Percentiles rank a stretch among this genome's conserved stretches.
Conservation (phyloP, 2,113 vertebrate species). For the Ctenodactylus gundi region DNA sequence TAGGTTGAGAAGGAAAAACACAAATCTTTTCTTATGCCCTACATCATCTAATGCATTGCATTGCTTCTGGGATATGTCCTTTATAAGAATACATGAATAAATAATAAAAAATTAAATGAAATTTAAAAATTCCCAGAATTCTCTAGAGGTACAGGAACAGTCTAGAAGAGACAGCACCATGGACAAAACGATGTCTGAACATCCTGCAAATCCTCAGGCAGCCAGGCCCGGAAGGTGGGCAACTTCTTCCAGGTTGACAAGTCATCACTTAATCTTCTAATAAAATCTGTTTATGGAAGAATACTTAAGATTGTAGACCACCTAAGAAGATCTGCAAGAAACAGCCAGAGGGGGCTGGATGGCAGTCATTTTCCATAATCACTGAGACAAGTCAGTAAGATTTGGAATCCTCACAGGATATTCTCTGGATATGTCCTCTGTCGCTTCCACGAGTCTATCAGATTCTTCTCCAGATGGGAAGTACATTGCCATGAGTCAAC, state of each 20-base stretch:
- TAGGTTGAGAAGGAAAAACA: conserved; percentile 53
- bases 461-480: not conserved
- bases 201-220: conserved; percentile 5
- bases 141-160: not conserved
- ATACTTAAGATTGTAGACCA: not conserved
- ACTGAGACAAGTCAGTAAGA: not conserved
- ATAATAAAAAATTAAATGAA: too few species aligned
- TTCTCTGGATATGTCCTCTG: not conserved
- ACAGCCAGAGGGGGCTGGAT: not conserved
- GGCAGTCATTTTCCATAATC: not conserved
- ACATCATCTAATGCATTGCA: conserved; percentile 30
- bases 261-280: conserved; percentile 64
- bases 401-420: not conserved
- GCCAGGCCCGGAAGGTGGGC: not conserved
- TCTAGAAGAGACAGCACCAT: not conserved
- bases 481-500: not conserved
- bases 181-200: not conserved
- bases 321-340: conserved; percentile 58
- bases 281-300: conserved; percentile 73
- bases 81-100: too few species aligned
- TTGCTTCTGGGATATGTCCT: not conserved
- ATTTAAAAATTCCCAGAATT: conserved; percentile 19
- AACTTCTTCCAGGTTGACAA: conserved; percentile 45
- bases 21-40: conserved; percentile 52
- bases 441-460: fast-evolving